Evolutionary conservation across 2,797 vertebrate genomes (phyloP).

Genomic region (Chrysocyon brachyurus): DNA sequence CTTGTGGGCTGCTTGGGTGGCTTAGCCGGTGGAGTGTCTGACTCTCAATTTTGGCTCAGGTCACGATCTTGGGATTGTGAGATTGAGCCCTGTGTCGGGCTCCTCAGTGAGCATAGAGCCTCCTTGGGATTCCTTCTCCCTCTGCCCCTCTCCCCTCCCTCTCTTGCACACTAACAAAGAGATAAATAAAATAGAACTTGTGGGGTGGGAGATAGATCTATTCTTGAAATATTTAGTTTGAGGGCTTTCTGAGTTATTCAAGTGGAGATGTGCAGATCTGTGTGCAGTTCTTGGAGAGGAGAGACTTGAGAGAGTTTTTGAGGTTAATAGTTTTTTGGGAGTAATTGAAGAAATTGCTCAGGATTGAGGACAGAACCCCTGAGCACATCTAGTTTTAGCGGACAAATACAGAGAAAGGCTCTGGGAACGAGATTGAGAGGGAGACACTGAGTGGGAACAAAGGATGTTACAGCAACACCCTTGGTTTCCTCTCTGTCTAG

Average conservation of each 20-base stretch:
- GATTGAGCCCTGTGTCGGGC: not conserved
- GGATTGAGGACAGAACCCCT: not conserved
- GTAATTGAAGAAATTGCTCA: not conserved
- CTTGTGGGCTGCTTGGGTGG: not conserved
- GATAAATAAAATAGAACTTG: not conserved
- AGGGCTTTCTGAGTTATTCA: not conserved
- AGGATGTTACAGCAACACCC: not conserved
- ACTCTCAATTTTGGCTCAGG: not conserved
- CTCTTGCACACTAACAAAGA: not conserved
- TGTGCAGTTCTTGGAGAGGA: conserved; percentile 2
- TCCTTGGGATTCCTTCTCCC: not conserved
- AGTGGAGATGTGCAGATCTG: not conserved
- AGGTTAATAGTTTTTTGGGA: conserved; percentile 4
- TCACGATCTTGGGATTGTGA: not conserved
- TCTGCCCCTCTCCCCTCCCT: rapidly evolving
- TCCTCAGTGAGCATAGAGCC: not conserved
- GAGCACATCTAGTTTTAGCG: conserved; percentile 12
- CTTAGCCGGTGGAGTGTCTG: rapidly evolving
- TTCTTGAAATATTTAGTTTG: conserved; percentile 14
- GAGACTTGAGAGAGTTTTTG: not conserved
- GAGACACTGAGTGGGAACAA: conserved; percentile 13
- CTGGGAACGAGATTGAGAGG: not conserved
- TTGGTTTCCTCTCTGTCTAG: not conserved
- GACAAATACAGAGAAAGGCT: not conserved
- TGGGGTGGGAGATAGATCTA: not conserved